Percentiles rank a stretch among this genome's conserved stretches.
phyloP scores from a whole-genome alignment of 2,113 vertebrate species.

The Tragelaphus buxtoni region DNA sequence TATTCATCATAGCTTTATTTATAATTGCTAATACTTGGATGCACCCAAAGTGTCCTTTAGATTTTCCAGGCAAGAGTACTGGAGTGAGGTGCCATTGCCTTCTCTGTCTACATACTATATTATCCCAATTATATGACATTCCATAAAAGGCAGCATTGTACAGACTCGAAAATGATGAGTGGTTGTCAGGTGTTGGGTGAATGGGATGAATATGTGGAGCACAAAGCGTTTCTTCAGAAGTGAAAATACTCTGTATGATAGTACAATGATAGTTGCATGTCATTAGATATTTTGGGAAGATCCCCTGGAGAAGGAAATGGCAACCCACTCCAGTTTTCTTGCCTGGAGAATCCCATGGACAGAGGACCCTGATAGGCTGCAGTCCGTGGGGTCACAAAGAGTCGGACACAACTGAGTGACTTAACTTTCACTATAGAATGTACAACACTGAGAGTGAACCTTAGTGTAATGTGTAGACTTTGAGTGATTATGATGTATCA shows the following conservation, averaged over 20 bases:
- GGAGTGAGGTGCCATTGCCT: too few species aligned
- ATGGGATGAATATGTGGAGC: not conserved
- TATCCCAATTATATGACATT: not conserved
- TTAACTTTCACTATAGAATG: not conserved
- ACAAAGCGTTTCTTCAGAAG: not conserved
- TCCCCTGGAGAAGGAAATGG: too few species aligned
- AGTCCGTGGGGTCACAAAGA: too few species aligned
- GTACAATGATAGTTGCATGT: not conserved
- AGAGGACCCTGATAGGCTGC: too few species aligned
- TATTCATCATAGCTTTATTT: not conserved
- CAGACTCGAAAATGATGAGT: not conserved
- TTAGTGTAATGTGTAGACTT: not conserved
- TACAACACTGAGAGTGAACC: not conserved
- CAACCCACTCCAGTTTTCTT: too few species aligned
- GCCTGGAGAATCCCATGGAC: too few species aligned
- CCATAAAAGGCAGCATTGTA: not conserved
- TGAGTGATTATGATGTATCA: not conserved
- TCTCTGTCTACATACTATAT: not conserved
- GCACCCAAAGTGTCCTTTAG: not conserved
- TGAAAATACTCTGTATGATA: not conserved
- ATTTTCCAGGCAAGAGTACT: too few species aligned
- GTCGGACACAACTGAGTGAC: too few species aligned
- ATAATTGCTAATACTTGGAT: not conserved
- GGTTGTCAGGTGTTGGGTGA: not conserved
- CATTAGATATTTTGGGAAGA: not conserved